Evolutionary conservation across 2,113 vertebrate species (phyloP), one percentile per base, ranked within the genome.

Genomic region (Alces alces): DNA sequence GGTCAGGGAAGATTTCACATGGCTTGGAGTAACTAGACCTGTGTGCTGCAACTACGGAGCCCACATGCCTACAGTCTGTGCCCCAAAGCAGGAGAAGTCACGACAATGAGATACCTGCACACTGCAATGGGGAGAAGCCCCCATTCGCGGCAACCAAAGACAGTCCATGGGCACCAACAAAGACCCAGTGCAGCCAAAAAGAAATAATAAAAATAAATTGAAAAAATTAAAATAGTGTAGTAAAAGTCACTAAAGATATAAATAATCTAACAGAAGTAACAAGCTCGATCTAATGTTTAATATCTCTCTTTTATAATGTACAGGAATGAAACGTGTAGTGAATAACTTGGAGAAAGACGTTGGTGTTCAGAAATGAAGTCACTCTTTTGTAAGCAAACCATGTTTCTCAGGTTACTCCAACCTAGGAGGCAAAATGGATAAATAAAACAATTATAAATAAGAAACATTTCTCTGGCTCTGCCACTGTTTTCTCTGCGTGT

Each of bases 101-200:
- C 70, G 6, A 14, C 70, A 76, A 2, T 15, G 39, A 76, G 23
- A 43, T 15, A 43, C 39, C 39, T 27, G 39, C 39, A 76, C 39
- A 76, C 21, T 43, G 39, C 70, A 27, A 15, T 0, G 1, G 43
- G 23, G 70, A 76, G 23, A 76, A 76, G 70, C 39, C 23, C 23
- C 6, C 39, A 43, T 43, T 43, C 0, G 3, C 0, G 2, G 70
- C 70, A 27, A 43, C 11, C 15, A 43, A 27, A 4, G 70, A 27
- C 70, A 76, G 70, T 14, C 23, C 39, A 43, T 43, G 39, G 21
- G 39, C 39, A 76, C 21, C 70, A 76, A 27, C 23, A 43, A 27
- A 76, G 70, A 76, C 70, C 23, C 23, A 76, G 39, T 7, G 39
- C 23, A 27, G 70, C 39, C 39, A 43, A 76, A 76, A 76, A 43